Base-by-base conservation (phyloP, 2,888 invertebrate species). In the Spisula subtruncata region DNA sequence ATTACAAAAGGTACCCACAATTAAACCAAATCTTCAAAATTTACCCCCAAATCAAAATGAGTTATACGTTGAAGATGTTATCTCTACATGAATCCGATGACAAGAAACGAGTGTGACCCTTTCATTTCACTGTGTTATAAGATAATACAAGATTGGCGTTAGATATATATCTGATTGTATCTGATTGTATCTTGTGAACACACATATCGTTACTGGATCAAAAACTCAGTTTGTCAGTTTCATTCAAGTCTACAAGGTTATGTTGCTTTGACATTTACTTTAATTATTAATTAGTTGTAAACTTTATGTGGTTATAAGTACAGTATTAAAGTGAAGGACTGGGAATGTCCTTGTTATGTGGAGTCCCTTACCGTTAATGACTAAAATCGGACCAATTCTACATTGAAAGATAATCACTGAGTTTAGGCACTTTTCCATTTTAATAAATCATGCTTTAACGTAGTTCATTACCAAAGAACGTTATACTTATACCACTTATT, bases 201-300 rank as follows among this genome's bases (percentile, higher is more conserved):
- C 60, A 66, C 60, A 66, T 66, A 66, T 66, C 60, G 60, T 66
- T 25, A n/a, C n/a, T 66, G 10, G 25, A 66, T 66, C 60, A 66
- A 66, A 56, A 66, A 25, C 25, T 66, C 60, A 25, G 25, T 66
- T 25, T 25, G n/a, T 66, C 25, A 66, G 20, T 66, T 66, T 25
- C 25, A 66, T 66, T 66, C 10, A 66, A 66, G 5, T 66, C n/a
- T 25, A 66, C 60, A 66, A 66, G 60, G 60, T 66, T 66, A 25
- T 66, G 25, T 66, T 25, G 60, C n/a, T 66, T n/a, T 66, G 60
- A 66, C 25, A 66, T 25, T 20, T 25, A n/a, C n/a, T 25, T 10
- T 66, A 41, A 41, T 41, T 41, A 41, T 66, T 66, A 66, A 66
- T 66, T 4, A 25, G 10, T 66, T 66, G 2, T n/a, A n/a, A 66